Conservation (phyloP, 1,140 invertebrate species). For the Cherax quadricarinatus region DNA sequence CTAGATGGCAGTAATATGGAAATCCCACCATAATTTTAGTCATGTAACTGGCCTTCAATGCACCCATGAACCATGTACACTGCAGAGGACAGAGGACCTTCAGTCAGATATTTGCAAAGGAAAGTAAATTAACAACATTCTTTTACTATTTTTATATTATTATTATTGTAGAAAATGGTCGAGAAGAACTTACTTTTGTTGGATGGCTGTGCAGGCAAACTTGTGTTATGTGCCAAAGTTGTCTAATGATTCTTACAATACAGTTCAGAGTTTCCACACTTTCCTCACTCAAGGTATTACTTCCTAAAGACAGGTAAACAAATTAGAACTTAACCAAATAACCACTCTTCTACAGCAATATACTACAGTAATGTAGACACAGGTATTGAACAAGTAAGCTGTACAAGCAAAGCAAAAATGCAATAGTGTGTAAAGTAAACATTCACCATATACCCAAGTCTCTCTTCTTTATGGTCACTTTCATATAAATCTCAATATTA, state of each 20-base stretch:
- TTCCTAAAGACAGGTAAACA: not conserved
- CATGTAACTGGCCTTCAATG: conserved; percentile 45
- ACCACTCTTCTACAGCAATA: too few relatives aligned
- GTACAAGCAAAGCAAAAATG: too few relatives aligned
- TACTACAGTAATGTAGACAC: too few relatives aligned
- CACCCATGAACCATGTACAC: conserved; percentile 33
- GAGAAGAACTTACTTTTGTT: conserved; percentile 2
- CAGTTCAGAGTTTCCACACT: conserved; percentile 23
- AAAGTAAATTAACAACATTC: too few relatives aligned
- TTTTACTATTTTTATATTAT: not conserved
- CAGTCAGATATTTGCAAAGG: not conserved
- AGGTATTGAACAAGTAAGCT: too few relatives aligned
- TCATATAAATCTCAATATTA: too few relatives aligned
- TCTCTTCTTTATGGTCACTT: too few relatives aligned
- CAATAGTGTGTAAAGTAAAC: too few relatives aligned
- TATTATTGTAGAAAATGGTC: too few relatives aligned
- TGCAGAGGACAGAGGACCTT: not conserved
- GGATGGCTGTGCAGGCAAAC: conserved; percentile 33
- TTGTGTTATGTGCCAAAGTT: conserved; percentile 42
- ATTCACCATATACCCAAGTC: too few relatives aligned
- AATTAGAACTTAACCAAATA: not conserved
- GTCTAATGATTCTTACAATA: conserved; percentile 52
- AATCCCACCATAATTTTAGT: conserved; percentile 43
- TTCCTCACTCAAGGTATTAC: conserved; percentile 35
- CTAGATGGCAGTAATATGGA: conserved; percentile 42